Evolutionary conservation across 1,140 invertebrate genomes (phyloP), one percentile per base, ranked within the genome.

Genomic region (Subanguina moxae): DNA sequence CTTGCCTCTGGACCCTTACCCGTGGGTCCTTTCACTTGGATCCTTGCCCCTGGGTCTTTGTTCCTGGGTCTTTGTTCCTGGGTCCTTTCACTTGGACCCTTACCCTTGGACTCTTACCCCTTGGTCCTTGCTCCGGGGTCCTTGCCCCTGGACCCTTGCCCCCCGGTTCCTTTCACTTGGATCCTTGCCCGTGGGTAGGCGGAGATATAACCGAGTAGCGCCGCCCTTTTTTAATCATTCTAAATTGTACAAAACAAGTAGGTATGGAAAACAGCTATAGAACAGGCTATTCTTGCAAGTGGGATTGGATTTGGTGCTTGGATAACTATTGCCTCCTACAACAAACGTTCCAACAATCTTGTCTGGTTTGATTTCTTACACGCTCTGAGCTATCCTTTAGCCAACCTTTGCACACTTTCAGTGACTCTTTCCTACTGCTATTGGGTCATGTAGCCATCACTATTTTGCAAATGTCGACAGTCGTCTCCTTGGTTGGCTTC

Each of bases 221-320:
- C n/a, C n/a, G n/a, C n/a, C n/a, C n/a, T n/a, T n/a, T n/a, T n/a
- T n/a, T n/a, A n/a, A n/a, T n/a, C n/a, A n/a, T n/a, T n/a, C n/a
- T n/a, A n/a, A 38, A 38, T 38, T 3, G 32, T 11, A 38, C 11
- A 38, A 38, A 38, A 38, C 3, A 5, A 38, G 32, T 17, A 70
- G 46, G 52, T 80, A 0, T 82, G 80, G 80, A 80, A 82, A 57
- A 42, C 71, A 23, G 80, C 80, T 19, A 58, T 82, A 9, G 81
- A 82, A 64, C 80, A 82, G 63, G 78, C 78, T 1, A 74, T 82
- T 68, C 64, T 81, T 1, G 80, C 82, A 25, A 80, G 71, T 52
- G 80, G 80, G 28, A 71, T 83, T 32, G 81, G 80, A n/a, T 83
- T 83, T 58, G 80, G 80, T 8, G 79, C 75, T n/a, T 80, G 78